These are phyloP conservation scores for Dryobotodes eremita DNA, from an alignment of 2,888 invertebrate species.

Conservation along the genomic window DNA sequence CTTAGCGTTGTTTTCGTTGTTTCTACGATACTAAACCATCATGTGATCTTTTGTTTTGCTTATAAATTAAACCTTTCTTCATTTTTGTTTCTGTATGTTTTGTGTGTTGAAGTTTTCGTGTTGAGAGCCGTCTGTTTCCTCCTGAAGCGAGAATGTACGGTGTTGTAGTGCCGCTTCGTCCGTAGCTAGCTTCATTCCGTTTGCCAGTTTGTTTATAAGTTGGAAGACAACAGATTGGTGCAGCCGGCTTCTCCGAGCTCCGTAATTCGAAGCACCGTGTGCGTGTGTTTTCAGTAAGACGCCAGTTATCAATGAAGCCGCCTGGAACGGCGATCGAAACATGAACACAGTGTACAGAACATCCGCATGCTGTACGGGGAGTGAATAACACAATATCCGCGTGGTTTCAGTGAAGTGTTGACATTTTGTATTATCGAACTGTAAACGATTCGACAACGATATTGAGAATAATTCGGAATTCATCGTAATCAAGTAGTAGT, in stretches of 20 bases:
- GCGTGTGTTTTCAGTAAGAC: slow-evolving; percentile 82
- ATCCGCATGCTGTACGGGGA: slow-evolving; percentile 39
- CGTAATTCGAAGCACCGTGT: slow-evolving; percentile 77
- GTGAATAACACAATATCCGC: slow-evolving; percentile 60
- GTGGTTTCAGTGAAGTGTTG: slow-evolving; percentile 81
- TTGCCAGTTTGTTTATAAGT: slow-evolving; percentile 89
- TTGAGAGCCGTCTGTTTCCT: slow-evolving; percentile 26
- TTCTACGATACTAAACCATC: slow-evolving; percentile 57
- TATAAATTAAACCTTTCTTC: slow-evolving; percentile 46
- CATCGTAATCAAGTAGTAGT: slow-evolving; percentile 13
- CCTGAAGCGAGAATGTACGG: slow-evolving; percentile 48
- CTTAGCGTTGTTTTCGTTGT: slow-evolving; percentile 76
- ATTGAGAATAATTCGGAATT: slow-evolving; percentile 39
- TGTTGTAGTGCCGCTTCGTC: slow-evolving; percentile 63
- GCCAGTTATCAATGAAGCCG: slow-evolving; percentile 82
- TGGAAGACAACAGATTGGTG: slow-evolving; percentile 89
- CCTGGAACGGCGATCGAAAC: slow-evolving; percentile 70
- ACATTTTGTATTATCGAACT: slow-evolving; percentile 71
- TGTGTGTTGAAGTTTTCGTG: slow-evolving; percentile 37
- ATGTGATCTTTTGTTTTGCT: slow-evolving; percentile 61
- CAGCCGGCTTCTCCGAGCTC: slow-evolving; percentile 85
- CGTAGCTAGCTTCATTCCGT: slow-evolving; percentile 86
- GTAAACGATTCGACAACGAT: slow-evolving; percentile 64
- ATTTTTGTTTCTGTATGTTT: slow-evolving; percentile 61
- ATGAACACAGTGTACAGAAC: slow-evolving; percentile 32